phyloP scores from a whole-genome alignment of 2,113 vertebrate species.

The Mirza zaza region DNA sequence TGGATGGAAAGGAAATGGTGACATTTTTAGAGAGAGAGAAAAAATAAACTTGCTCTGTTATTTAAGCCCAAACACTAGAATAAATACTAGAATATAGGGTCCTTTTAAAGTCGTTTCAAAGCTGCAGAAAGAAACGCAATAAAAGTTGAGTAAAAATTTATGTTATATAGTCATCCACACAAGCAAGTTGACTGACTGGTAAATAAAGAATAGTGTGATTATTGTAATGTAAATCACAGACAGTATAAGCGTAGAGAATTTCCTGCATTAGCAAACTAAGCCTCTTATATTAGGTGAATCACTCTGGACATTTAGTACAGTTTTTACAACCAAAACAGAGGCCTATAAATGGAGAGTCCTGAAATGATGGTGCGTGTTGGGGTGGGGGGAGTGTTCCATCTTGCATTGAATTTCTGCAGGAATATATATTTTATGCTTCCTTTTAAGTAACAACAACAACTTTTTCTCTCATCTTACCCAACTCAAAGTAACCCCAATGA shows the following conservation, averaged over 20 bases:
- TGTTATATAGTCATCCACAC: background rate
- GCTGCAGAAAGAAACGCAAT: constrained; percentile 39
- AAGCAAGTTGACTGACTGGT: constrained; percentile 17
- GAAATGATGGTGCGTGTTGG: background rate
- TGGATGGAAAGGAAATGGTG: background rate
- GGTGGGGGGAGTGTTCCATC: accelerated
- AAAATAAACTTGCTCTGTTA: constrained; percentile 50
- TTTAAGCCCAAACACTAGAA: constrained; percentile 15
- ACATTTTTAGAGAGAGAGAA: constrained; percentile 32
- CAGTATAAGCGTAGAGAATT: background rate
- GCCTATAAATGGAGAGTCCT: background rate
- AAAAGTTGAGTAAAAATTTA: constrained; percentile 53
- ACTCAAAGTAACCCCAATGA: background rate
- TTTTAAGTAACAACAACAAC: background rate
- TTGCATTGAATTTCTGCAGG: background rate
- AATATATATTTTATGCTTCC: background rate
- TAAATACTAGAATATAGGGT: constrained; percentile 41
- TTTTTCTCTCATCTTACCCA: background rate
- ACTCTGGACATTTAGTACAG: background rate
- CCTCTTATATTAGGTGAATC: background rate
- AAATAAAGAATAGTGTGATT: background rate
- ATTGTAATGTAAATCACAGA: constrained; percentile 47
- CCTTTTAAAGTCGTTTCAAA: constrained; percentile 63
- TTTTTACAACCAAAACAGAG: constrained; percentile 31
- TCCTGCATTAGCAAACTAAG: background rate